Evolutionary conservation across 1,140 invertebrate species (phyloP).

Genomic region (Rhagoletis zephyria): DNA sequence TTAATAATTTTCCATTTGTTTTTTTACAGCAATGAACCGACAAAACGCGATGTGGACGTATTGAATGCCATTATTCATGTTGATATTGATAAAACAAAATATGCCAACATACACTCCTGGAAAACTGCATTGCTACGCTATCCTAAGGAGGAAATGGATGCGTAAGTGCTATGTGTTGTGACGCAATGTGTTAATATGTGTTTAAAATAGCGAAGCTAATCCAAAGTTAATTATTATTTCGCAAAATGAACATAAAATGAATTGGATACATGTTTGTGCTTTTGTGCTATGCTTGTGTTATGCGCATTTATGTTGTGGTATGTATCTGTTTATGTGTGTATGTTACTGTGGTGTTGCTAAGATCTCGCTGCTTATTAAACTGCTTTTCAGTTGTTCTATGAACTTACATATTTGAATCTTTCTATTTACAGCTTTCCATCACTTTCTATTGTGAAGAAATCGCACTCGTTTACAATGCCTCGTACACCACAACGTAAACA

Average conservation of each 20-base stretch:
- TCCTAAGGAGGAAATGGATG: conserved; percentile 75
- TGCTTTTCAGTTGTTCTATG: too few species aligned
- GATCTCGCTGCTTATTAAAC: neutral
- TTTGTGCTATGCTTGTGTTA: neutral
- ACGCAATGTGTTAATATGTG: neutral
- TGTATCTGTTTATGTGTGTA: neutral
- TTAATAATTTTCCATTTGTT: neutral
- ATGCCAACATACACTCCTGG: conserved; percentile 82
- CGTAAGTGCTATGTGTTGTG: conserved; percentile 69
- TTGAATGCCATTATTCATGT: conserved; percentile 78
- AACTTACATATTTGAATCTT: too few species aligned
- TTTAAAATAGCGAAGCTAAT: neutral
- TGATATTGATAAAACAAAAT: conserved; percentile 75
- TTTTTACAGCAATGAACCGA: conserved; percentile 77
- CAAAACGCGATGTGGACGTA: conserved; percentile 81
- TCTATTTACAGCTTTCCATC: conserved; percentile 12
- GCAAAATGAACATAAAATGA: neutral
- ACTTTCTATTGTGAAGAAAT: conserved; percentile 20
- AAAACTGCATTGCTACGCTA: conserved; percentile 77
- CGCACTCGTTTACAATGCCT: neutral
- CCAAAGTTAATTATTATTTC: neutral
- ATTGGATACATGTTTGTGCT: conserved; percentile 1
- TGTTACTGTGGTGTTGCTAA: neutral
- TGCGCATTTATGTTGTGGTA: neutral
- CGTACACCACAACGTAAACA: conserved; percentile 7